These are phyloP conservation scores for Rhinolophus ferrumequinum DNA, from an alignment of 2,113 vertebrate genomes.

Conservation along the genomic window DNA sequence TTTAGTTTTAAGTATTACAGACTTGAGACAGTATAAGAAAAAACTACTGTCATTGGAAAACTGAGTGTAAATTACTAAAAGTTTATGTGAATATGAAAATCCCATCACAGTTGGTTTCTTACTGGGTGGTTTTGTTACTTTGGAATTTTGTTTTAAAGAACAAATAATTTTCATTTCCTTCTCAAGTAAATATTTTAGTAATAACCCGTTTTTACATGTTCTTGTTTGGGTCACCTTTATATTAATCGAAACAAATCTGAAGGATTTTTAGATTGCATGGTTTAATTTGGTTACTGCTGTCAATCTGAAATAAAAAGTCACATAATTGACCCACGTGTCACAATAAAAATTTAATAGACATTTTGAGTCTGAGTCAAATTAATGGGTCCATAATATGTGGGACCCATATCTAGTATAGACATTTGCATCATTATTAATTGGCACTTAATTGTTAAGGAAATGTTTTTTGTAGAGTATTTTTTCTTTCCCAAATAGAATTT, in stretches of 20 bases:
- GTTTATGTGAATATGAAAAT: slow-evolving; percentile 46
- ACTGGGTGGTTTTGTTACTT: slow-evolving; percentile 17
- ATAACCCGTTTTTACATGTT: not conserved
- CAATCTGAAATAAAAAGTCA: slow-evolving; percentile 44
- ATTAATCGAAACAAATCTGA: not conserved
- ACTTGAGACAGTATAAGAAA: not conserved
- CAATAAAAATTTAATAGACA: slow-evolving; percentile 9
- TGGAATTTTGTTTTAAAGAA: not conserved
- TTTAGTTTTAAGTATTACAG: slow-evolving; percentile 51
- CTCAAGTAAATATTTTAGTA: slow-evolving; percentile 38
- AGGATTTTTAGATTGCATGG: not conserved
- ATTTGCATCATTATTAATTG: slow-evolving; percentile 36
- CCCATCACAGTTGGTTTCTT: not conserved
- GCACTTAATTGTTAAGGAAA: not conserved
- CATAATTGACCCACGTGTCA: not conserved
- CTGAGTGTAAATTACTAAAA: slow-evolving; percentile 38
- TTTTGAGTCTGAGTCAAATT: slow-evolving; percentile 21
- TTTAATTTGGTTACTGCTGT: slow-evolving; percentile 32
- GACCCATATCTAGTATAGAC: not conserved
- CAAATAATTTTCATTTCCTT: slow-evolving; percentile 1
- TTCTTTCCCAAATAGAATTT: slow-evolving; percentile 49
- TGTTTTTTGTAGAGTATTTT: not conserved
- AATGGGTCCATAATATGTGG: not conserved
- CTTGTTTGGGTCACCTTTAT: not conserved
- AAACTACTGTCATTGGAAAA: slow-evolving; percentile 4